These are phyloP conservation scores for Ochlodes sylvanus DNA, from an alignment of 2,888 invertebrate species.

Conservation along the genomic window DNA sequence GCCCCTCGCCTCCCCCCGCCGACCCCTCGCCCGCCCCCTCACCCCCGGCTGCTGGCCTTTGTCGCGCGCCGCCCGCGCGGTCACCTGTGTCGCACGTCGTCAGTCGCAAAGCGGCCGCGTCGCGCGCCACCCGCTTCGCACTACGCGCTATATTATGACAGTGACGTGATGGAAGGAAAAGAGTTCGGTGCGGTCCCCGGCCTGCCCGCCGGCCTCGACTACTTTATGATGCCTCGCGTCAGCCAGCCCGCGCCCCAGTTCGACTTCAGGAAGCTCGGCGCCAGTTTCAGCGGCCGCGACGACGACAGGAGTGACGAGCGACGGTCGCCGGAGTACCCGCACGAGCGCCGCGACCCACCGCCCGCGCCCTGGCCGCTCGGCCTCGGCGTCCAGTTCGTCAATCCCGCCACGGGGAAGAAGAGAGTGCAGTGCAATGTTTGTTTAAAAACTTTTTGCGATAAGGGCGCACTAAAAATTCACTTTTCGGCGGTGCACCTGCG, in stretches of 20 bases:
- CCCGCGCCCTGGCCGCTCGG: conserved; percentile 91
- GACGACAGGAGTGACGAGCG: conserved; percentile 73
- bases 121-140: conserved; percentile 84
- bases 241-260: conserved; percentile 94
- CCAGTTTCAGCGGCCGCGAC: conserved; percentile 85
- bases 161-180: conserved; percentile 82
- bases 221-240: conserved; percentile 86
- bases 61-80: conserved; percentile 78
- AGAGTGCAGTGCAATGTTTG: conserved; percentile 99
- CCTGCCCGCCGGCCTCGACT: conserved; percentile 79
- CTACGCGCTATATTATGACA: conserved; percentile 73
- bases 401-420: conserved; percentile 97
- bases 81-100: conserved; percentile 85
- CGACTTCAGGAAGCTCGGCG: conserved; percentile 92
- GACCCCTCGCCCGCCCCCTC: conserved; percentile 62
- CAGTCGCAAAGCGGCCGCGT: conserved; percentile 85
- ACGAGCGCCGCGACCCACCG: conserved; percentile 72
- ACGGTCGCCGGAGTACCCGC: conserved; percentile 71
- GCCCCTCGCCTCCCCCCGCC: conserved; percentile 50
- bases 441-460: conserved; percentile 99
- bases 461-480: conserved; percentile 99
- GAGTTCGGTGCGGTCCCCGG: conserved; percentile 80
- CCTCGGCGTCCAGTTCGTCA: conserved; percentile 94
- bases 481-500: conserved; percentile 98
- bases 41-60: conserved; percentile 78